Percentiles rank a stretch among this genome's conserved stretches.
These are phyloP conservation scores for Euthynnus affinis DNA, from an alignment of 2,797 vertebrate genomes.

Conservation along the genomic window DNA sequence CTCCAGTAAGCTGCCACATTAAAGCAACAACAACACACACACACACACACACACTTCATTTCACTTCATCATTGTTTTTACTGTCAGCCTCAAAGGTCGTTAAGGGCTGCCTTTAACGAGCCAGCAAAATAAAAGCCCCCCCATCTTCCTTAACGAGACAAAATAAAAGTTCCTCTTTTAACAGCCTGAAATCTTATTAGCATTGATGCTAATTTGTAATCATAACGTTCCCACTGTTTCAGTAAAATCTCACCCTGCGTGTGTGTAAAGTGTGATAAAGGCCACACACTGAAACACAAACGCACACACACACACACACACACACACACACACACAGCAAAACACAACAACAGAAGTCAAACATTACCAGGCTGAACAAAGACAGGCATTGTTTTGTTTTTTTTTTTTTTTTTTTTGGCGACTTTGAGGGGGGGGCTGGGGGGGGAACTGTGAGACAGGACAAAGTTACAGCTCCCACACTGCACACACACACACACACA, in stretches of 20 bases:
- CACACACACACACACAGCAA: slow-evolving; percentile 17
- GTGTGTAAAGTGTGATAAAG: slow-evolving; percentile 10
- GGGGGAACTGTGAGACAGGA: slow-evolving; percentile 56
- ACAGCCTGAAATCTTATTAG: slow-evolving; percentile 67
- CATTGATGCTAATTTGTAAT: slow-evolving; percentile 71
- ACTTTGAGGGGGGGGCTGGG: slow-evolving; percentile 13
- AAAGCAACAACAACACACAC: slow-evolving; percentile 53
- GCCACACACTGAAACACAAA: slow-evolving; percentile 29
- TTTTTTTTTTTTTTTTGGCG: slow-evolving; percentile 43
- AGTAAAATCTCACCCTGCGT: slow-evolving; percentile 35
- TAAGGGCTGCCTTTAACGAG: slow-evolving; percentile 68
- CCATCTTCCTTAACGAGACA: slow-evolving; percentile 45
- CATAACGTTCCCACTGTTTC: slow-evolving; percentile 48
- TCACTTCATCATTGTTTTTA: slow-evolving; percentile 63
- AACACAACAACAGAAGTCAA: slow-evolving; percentile 57
- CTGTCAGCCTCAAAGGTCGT: slow-evolving; percentile 61
- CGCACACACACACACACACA: slow-evolving; percentile 29
- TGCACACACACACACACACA: slow-evolving; percentile 22
- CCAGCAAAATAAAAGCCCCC: slow-evolving; percentile 19
- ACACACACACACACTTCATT: slow-evolving; percentile 60
- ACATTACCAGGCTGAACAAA: slow-evolving; percentile 70
- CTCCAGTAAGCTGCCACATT: slow-evolving; percentile 24
- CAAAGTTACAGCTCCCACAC: slow-evolving; percentile 70
- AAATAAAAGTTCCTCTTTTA: slow-evolving; percentile 59
- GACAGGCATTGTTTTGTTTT: slow-evolving; percentile 70